Percentiles rank a stretch among this genome's conserved stretches.
These are phyloP conservation scores for Rousettus madagascariensis DNA, from an alignment of 2,797 vertebrate species.

Conservation along the genomic window DNA sequence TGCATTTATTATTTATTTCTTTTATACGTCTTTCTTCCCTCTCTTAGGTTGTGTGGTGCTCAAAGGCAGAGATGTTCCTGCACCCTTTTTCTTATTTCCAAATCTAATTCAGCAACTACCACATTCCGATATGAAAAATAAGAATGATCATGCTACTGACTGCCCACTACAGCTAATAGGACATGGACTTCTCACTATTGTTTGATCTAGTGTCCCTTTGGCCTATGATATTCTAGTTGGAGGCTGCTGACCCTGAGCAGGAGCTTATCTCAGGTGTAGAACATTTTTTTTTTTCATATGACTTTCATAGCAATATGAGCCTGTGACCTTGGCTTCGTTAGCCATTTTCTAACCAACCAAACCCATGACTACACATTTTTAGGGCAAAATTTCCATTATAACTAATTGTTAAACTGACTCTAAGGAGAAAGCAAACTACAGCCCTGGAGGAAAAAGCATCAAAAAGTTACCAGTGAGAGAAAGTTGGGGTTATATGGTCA, in stretches of 20 bases:
- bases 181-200: not conserved
- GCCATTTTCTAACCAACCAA: slow-evolving; percentile 50
- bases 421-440: slow-evolving; percentile 49
- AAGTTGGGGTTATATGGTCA: slow-evolving; percentile 63
- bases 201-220: not conserved
- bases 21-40: not conserved
- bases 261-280: not conserved
- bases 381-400: slow-evolving; percentile 39
- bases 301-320: not conserved
- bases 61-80: not conserved
- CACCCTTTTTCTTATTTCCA: not conserved
- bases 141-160: not conserved
- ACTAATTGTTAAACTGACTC: slow-evolving; percentile 36
- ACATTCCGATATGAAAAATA: not conserved
- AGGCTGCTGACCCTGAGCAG: not conserved
- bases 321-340: slow-evolving; percentile 53
- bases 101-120: not conserved
- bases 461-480: slow-evolving; percentile 44
- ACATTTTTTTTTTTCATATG: not conserved
- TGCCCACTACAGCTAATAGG: not conserved
- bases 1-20: not conserved
- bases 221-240: not conserved
- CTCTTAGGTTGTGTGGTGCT: not conserved
- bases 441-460: not conserved
- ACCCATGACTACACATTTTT: slow-evolving; percentile 26